Evolutionary conservation across 2,113 vertebrate species (phyloP).

Genomic region (Barbus barbus): DNA sequence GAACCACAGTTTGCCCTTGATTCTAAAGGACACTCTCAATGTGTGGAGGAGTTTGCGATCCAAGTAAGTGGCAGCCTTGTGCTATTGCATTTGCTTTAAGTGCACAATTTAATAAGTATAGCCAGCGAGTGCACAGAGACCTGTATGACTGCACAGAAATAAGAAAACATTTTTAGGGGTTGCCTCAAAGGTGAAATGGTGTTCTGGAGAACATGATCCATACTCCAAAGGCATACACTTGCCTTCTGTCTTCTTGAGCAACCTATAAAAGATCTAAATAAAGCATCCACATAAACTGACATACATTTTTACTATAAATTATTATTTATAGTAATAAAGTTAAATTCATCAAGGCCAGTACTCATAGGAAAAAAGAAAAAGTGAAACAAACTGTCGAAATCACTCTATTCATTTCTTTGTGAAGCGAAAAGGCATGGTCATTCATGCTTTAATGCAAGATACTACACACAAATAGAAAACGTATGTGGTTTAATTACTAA

Average conservation of each 20-base stretch:
- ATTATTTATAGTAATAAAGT: background rate
- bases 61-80: constrained; percentile 18
- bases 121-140: background rate
- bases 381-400: background rate
- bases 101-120: constrained; percentile 10
- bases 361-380: background rate
- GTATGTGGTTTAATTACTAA: background rate
- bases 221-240: background rate
- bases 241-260: background rate
- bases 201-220: background rate
- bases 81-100: constrained; percentile 28
- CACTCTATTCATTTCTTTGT: background rate
- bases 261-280: background rate
- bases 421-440: background rate
- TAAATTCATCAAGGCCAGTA: background rate
- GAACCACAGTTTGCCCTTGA: constrained; percentile 1
- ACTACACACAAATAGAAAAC: background rate
- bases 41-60: constrained; percentile 27
- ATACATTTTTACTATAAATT: background rate
- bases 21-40: background rate
- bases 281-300: background rate
- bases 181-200: constrained; percentile 19
- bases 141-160: background rate
- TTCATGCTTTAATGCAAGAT: background rate
- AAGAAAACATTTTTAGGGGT: background rate